Percentiles rank a stretch among this genome's conserved stretches.
phyloP scores from a whole-genome alignment of 2,113 vertebrate genomes.

The Crotalus horridus region DNA sequence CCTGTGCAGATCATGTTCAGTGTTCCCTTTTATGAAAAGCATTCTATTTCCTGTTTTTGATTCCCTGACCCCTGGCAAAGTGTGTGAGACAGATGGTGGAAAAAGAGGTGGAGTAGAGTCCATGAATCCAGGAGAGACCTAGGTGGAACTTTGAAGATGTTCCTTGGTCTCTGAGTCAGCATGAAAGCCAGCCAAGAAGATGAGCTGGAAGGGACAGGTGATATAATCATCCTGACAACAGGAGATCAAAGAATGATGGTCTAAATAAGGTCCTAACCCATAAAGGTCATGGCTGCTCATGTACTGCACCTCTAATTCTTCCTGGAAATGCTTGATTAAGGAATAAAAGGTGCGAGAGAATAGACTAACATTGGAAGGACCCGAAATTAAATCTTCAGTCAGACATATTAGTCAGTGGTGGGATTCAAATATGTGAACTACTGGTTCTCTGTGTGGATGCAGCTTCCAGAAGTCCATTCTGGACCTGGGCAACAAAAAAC shows the following conservation, averaged over 20 bases:
- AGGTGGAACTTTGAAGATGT: neutral
- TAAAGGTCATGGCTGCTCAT: neutral
- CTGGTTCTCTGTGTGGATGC: too few relatives aligned
- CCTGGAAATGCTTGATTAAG: neutral
- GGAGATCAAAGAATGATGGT: neutral
- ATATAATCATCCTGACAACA: neutral
- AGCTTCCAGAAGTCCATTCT: too few relatives aligned
- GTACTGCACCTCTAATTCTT: neutral
- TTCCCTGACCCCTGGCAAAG: neutral
- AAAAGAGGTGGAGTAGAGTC: neutral
- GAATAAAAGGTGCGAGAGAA: neutral
- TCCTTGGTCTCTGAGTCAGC: constrained; percentile 16
- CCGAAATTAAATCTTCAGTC: neutral
- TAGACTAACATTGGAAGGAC: neutral
- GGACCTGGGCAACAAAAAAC: too few relatives aligned
- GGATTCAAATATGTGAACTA: too few relatives aligned
- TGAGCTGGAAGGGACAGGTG: neutral
- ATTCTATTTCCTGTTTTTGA: neutral
- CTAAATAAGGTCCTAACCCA: neutral
- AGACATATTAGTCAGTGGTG: neutral
- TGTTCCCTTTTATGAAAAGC: neutral
- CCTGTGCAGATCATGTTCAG: neutral
- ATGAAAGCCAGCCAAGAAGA: neutral
- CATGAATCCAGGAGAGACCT: neutral
- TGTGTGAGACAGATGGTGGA: neutral